A percentile compares a stretch with the other conserved stretches of the same genome.
These are phyloP conservation scores for Dipodomys merriami DNA, from an alignment of 2,113 vertebrate species.

Conservation along the genomic window DNA sequence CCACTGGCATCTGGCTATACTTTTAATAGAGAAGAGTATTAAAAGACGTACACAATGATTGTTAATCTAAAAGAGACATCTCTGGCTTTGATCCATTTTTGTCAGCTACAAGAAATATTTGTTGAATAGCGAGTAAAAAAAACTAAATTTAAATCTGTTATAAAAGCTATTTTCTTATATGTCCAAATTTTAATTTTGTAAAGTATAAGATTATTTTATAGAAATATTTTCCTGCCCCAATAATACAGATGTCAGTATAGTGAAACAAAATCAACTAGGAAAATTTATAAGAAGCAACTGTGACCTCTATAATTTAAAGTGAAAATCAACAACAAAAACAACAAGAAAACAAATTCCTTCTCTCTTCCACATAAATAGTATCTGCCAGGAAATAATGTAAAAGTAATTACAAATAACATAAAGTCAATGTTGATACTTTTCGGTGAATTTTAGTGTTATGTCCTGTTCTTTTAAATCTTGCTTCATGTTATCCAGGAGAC, in stretches of 20 bases:
- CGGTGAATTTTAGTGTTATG: slow-evolving; percentile 54
- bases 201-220: slow-evolving; percentile 67
- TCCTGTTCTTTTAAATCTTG: slow-evolving; percentile 39
- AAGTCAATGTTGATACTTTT: slow-evolving; percentile 57
- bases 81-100: not conserved
- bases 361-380: slow-evolving; percentile 57
- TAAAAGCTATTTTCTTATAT: not conserved
- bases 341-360: slow-evolving; percentile 68
- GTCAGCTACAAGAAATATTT: not conserved
- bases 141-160: not conserved
- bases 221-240: slow-evolving; percentile 60
- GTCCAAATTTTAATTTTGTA: slow-evolving; percentile 26
- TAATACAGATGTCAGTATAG: slow-evolving; percentile 73
- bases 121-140: not conserved
- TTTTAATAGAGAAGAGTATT: not conserved
- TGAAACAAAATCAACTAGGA: slow-evolving; percentile 81
- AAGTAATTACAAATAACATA: slow-evolving; percentile 51
- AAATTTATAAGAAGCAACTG: slow-evolving; percentile 74
- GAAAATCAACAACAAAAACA: slow-evolving; percentile 71
- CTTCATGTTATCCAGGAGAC: slow-evolving; percentile 41
- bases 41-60: not conserved
- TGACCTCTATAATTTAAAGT: slow-evolving; percentile 69
- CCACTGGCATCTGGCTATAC: too few relatives aligned
- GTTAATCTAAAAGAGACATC: slow-evolving; percentile 2
- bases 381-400: slow-evolving; percentile 60